A percentile compares a stretch with the other conserved stretches of the same genome.
Evolutionary conservation across 2,888 invertebrate species (phyloP).

Genomic region (Thalpophila matura): DNA sequence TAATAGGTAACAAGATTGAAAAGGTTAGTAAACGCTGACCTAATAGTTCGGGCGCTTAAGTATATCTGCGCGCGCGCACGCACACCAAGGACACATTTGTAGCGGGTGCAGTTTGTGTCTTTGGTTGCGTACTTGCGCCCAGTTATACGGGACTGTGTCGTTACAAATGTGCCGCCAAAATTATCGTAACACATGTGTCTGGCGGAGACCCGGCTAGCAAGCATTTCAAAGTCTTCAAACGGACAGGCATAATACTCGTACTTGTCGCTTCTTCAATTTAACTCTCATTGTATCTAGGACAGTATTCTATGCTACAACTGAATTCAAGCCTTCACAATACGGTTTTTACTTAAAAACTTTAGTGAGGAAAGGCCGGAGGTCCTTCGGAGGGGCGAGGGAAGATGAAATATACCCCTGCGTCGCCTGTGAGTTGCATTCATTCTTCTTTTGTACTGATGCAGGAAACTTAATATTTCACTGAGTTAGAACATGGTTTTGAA

Average conservation of each 20-base stretch:
- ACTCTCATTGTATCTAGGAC: conserved; percentile 14
- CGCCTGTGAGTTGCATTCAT: conserved; percentile 8
- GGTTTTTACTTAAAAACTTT: conserved; percentile 25
- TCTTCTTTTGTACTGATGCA: conserved; percentile 14
- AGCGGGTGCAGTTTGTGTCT: too few relatives aligned
- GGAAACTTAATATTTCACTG: conserved; percentile 12
- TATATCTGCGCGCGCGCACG: too few relatives aligned
- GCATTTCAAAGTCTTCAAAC: not conserved
- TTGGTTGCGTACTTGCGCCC: too few relatives aligned
- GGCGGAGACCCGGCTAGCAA: too few relatives aligned
- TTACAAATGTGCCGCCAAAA: too few relatives aligned
- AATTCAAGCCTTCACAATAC: conserved; percentile 6
- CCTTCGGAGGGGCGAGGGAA: conserved; percentile 8
- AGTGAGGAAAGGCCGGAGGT: conserved; percentile 15
- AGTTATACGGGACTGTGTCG: too few relatives aligned
- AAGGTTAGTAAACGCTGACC: too few relatives aligned
- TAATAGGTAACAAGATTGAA: too few relatives aligned
- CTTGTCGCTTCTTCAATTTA: not conserved
- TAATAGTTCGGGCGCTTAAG: too few relatives aligned
- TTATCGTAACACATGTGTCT: too few relatives aligned
- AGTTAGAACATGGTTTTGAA: not conserved
- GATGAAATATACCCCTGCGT: conserved; percentile 18
- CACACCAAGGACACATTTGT: too few relatives aligned
- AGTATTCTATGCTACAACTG: too few relatives aligned
- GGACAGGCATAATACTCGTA: not conserved